phyloP scores from a whole-genome alignment of 2,888 invertebrate genomes.

The Acrocera orbiculus region DNA sequence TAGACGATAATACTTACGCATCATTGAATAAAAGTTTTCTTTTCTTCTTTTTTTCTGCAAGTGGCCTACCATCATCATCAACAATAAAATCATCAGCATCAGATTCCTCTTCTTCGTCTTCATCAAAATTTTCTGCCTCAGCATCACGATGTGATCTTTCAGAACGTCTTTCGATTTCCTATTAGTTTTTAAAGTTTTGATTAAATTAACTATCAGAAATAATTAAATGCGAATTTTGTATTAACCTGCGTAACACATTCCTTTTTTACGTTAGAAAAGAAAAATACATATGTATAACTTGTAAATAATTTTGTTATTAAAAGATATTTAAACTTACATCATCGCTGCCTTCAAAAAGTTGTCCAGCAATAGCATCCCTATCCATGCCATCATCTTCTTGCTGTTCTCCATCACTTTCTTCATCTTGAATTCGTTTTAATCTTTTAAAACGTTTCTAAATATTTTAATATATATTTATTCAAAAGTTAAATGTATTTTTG shows the following conservation, averaged over 20 bases:
- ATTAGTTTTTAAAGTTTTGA: too few relatives aligned
- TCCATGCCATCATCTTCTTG: slow-evolving; percentile 62
- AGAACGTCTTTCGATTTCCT: slow-evolving; percentile 66
- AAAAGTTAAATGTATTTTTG: background rate
- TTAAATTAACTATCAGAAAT: too few relatives aligned
- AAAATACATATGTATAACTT: slow-evolving; percentile 1
- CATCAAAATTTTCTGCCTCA: slow-evolving; percentile 51
- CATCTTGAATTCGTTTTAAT: slow-evolving; percentile 65
- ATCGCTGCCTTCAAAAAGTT: slow-evolving; percentile 72
- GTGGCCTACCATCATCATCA: slow-evolving; percentile 82
- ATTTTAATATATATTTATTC: background rate
- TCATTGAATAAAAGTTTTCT: slow-evolving; percentile 70
- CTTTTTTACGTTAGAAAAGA: slow-evolving; percentile 4
- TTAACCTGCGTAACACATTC: slow-evolving; percentile 9
- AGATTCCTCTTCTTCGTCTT: slow-evolving; percentile 64
- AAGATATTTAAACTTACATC: slow-evolving; percentile 40
- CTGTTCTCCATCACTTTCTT: slow-evolving; percentile 79
- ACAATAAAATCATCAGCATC: slow-evolving; percentile 96
- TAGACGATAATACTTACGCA: slow-evolving; percentile 45
- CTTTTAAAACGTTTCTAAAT: slow-evolving; percentile 72
- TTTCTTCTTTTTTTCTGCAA: slow-evolving; percentile 63
- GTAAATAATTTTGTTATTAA: slow-evolving; percentile 1
- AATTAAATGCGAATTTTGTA: too few relatives aligned
- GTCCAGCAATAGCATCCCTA: slow-evolving; percentile 75
- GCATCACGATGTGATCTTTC: slow-evolving; percentile 47